Evolutionary conservation across 2,113 vertebrate species (phyloP).

Genomic region (Sylvia atricapilla): DNA sequence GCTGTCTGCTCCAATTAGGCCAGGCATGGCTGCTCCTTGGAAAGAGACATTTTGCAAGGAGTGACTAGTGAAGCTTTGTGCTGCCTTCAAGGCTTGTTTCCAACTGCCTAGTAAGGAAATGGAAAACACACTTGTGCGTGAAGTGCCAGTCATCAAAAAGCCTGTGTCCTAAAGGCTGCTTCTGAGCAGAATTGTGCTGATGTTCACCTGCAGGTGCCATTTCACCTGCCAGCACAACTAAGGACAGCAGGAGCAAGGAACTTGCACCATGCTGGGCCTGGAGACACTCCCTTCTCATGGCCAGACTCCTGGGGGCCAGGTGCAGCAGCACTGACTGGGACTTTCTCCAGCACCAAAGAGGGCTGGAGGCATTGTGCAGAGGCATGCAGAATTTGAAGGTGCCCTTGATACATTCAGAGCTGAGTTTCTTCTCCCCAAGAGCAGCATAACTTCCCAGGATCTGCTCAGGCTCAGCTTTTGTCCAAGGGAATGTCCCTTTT

Average conservation of each 20-base stretch:
- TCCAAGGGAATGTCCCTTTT: background rate
- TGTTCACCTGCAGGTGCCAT: rapidly evolving
- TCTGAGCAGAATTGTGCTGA: rapidly evolving
- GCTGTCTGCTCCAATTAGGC: conserved; percentile 61
- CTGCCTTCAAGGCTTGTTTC: background rate
- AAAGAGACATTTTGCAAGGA: conserved; percentile 74
- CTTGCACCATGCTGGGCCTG: rapidly evolving
- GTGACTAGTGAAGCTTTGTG: background rate
- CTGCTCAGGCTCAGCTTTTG: background rate
- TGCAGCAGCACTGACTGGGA: background rate
- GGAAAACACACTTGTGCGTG: rapidly evolving
- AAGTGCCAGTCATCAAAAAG: background rate
- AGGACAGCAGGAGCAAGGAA: background rate
- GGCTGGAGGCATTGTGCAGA: background rate
- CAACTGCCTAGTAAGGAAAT: background rate
- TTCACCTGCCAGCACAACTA: background rate
- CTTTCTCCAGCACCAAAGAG: background rate
- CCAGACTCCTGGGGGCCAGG: rapidly evolving
- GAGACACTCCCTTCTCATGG: rapidly evolving
- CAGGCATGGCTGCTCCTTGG: conserved; percentile 29
- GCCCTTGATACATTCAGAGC: background rate
- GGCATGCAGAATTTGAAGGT: background rate
- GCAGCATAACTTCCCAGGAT: rapidly evolving
- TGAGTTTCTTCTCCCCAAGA: background rate
- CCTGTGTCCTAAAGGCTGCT: background rate